phyloP scores from a whole-genome alignment of 2,888 invertebrate genomes.

The Caenorhabditis panamensis region DNA sequence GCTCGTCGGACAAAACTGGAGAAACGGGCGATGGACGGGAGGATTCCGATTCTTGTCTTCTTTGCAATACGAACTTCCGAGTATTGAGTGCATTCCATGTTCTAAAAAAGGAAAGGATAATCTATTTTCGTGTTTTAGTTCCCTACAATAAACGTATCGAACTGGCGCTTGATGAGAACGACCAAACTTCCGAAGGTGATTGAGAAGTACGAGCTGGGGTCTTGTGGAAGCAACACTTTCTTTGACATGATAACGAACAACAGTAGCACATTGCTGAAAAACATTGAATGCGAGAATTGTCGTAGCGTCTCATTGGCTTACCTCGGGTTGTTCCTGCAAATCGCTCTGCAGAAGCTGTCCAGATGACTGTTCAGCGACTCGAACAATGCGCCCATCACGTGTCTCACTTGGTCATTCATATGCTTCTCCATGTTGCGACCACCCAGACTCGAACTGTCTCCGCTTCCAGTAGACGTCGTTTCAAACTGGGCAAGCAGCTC shows the following conservation, averaged over 20 bases:
- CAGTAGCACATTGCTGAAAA: constrained; percentile 91
- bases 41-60: constrained; percentile 75
- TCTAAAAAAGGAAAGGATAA: constrained; percentile 45
- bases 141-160: constrained; percentile 90
- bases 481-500: constrained; percentile 76
- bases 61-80: constrained; percentile 72
- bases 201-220: constrained; percentile 90
- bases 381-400: constrained; percentile 92
- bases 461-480: constrained; percentile 73
- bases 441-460: constrained; percentile 69
- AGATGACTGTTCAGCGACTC: constrained; percentile 91
- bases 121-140: background rate
- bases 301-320: background rate
- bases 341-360: constrained; percentile 89
- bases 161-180: constrained; percentile 91
- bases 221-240: constrained; percentile 87
- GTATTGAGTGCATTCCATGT: constrained; percentile 65
- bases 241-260: constrained; percentile 92
- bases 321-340: constrained; percentile 83
- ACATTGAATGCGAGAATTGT: background rate
- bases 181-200: constrained; percentile 89
- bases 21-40: constrained; percentile 75
- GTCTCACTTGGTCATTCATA: constrained; percentile 82
- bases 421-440: constrained; percentile 76
- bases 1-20: constrained; percentile 88